Conservation (phyloP, 2,113 vertebrate species). For the Picathartes gymnocephalus region DNA sequence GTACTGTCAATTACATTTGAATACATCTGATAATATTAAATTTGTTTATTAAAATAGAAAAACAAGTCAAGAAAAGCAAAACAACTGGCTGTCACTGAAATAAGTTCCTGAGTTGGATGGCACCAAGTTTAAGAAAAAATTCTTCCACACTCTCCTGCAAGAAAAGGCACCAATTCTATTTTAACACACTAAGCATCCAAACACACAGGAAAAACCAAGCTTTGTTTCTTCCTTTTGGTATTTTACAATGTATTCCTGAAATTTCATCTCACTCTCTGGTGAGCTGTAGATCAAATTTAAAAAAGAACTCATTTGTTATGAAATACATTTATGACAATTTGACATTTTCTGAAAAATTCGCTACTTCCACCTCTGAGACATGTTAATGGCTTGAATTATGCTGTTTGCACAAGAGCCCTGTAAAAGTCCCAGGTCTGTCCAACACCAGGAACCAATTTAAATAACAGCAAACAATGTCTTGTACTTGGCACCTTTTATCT, state of each 20-base stretch:
- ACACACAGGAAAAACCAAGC: background rate
- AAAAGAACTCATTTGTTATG: background rate
- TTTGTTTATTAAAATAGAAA: background rate
- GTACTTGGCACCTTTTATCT: background rate
- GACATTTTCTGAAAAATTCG: background rate
- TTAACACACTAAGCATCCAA: background rate
- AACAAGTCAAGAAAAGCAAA: background rate
- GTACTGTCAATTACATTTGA: background rate
- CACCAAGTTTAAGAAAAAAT: background rate
- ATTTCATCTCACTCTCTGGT: background rate
- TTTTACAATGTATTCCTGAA: background rate
- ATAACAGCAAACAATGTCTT: background rate
- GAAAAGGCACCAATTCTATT: background rate
- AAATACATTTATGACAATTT: background rate
- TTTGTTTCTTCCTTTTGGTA: background rate
- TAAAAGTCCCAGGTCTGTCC: background rate
- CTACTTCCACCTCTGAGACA: background rate
- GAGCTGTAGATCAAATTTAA: background rate
- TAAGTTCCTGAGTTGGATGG: background rate
- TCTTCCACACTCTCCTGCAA: background rate
- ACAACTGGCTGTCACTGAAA: background rate
- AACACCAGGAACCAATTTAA: background rate
- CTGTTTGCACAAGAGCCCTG: background rate
- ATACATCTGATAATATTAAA: conserved; percentile 25
- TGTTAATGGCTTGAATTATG: background rate